Evolutionary conservation across 2,888 invertebrate genomes (phyloP).

Genomic region (Andrena hattorfiana): DNA sequence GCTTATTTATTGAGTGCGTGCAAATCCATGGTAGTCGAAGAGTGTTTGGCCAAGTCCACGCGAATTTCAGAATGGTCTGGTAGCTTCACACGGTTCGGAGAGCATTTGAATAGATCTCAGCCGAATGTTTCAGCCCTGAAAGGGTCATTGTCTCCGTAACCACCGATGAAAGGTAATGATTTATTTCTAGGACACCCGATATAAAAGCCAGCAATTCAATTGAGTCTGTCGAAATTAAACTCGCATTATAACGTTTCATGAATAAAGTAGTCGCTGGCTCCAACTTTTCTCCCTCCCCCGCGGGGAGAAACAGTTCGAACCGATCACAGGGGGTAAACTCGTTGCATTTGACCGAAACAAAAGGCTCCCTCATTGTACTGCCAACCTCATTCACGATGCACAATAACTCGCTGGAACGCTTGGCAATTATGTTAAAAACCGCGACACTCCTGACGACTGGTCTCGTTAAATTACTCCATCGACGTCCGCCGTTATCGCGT

Average conservation of each 20-base stretch:
- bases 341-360: slow-evolving; percentile 15
- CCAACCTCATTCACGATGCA: slow-evolving; percentile 7
- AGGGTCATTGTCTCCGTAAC: not conserved
- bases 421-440: slow-evolving; percentile 32
- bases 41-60: not conserved
- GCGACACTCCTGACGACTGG: not conserved
- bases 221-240: slow-evolving; percentile 11
- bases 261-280: not conserved
- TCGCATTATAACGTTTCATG: slow-evolving; percentile 12
- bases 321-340: slow-evolving; percentile 1
- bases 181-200: not conserved
- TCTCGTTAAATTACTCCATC: not conserved
- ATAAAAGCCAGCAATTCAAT: not conserved
- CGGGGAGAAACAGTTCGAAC: slow-evolving; percentile 6
- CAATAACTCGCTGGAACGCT: slow-evolving; percentile 3
- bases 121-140: not conserved
- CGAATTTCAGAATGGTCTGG: not conserved
- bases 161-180: not conserved
- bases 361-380: not conserved
- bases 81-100: not conserved
- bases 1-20: not conserved
- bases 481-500: slow-evolving; percentile 1
- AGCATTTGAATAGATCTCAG: not conserved
- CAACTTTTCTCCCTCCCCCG: not conserved
- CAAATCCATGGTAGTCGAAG: not conserved